phyloP scores from a whole-genome alignment of 2,888 invertebrate genomes.

The Cephalotes varians region DNA sequence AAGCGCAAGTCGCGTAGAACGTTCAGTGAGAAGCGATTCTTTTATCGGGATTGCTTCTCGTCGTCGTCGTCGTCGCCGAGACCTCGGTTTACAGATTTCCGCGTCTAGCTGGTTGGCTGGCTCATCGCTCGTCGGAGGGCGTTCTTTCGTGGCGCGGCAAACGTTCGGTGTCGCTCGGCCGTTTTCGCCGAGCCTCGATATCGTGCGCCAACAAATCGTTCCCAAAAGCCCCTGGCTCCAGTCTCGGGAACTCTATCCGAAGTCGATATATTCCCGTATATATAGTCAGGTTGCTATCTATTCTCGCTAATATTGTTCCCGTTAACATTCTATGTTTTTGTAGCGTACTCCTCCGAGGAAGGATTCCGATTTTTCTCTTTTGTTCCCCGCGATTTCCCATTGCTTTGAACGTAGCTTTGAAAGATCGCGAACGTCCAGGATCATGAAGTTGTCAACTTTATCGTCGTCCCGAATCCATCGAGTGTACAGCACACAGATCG shows the following conservation, averaged over 20 bases:
- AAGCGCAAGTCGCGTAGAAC: background rate
- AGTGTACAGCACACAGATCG: slow-evolving; percentile 12
- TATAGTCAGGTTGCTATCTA: background rate
- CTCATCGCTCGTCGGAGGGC: slow-evolving; percentile 75
- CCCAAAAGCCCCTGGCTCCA: slow-evolving; percentile 59
- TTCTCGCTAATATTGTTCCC: slow-evolving; percentile 2
- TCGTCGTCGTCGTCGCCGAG: slow-evolving; percentile 66
- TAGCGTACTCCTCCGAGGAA: background rate
- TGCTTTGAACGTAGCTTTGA: background rate
- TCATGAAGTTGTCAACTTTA: background rate
- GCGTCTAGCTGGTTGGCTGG: slow-evolving; percentile 71
- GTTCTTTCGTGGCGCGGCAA: slow-evolving; percentile 83
- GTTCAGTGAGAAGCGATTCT: slow-evolving; percentile 60
- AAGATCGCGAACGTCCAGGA: background rate
- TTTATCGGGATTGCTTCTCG: slow-evolving; percentile 68
- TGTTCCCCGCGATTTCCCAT: background rate
- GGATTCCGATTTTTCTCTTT: background rate
- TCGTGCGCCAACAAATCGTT: slow-evolving; percentile 58
- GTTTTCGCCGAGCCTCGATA: slow-evolving; percentile 70
- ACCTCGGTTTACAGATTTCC: slow-evolving; percentile 79
- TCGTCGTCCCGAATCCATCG: slow-evolving; percentile 1
- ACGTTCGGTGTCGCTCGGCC: slow-evolving; percentile 77
- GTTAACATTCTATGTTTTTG: background rate
- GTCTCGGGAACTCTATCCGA: slow-evolving; percentile 50
- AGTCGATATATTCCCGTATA: slow-evolving; percentile 26